These are phyloP conservation scores for Pungitius pungitius DNA, from an alignment of 2,113 vertebrate genomes.

Conservation along the genomic window DNA sequence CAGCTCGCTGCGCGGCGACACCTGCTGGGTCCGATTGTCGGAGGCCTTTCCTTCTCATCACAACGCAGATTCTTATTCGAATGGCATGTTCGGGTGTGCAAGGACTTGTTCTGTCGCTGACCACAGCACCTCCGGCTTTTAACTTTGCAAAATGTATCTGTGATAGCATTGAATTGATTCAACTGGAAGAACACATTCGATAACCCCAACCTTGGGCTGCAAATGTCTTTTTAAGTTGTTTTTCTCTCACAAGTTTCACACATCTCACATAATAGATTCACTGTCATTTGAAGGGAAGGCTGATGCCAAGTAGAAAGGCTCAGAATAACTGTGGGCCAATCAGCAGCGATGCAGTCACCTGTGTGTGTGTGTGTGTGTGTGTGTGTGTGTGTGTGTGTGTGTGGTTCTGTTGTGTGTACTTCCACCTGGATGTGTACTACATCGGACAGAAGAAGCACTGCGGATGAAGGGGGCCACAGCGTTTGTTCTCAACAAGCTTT, in stretches of 20 bases:
- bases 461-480: too few relatives aligned
- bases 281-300: neutral
- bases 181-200: neutral
- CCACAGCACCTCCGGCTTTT: neutral
- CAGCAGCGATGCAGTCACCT: neutral
- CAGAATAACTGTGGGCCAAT: neutral
- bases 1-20: neutral
- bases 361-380: neutral
- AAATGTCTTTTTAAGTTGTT: too few relatives aligned
- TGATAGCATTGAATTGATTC: neutral
- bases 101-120: neutral
- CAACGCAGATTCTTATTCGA: neutral
- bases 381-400: neutral
- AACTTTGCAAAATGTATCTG: neutral
- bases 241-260: neutral
- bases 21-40: neutral
- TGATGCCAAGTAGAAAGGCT: neutral
- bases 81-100: neutral
- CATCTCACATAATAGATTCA: neutral
- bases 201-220: too few relatives aligned
- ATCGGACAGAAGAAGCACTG: neutral
- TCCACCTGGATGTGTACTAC: neutral
- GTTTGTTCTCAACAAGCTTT: too few relatives aligned
- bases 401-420: too few relatives aligned
- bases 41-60: too few relatives aligned